Conservation (phyloP, 2,113 vertebrate genomes). For the Hippocampus barbouri region DNA sequence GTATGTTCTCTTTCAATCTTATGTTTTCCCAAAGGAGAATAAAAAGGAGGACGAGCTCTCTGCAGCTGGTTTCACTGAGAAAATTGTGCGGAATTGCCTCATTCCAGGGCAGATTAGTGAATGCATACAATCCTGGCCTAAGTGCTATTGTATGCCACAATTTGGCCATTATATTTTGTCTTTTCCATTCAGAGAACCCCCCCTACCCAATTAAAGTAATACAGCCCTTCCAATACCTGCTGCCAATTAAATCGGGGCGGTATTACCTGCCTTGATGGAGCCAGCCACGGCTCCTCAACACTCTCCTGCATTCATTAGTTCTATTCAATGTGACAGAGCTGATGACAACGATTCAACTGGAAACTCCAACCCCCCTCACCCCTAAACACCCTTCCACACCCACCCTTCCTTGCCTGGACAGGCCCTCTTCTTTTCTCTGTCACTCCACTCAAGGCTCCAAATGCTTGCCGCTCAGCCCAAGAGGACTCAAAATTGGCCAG, state of each 20-base stretch:
- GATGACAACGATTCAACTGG: slow-evolving; percentile 93
- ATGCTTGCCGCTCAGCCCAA: slow-evolving; percentile 55
- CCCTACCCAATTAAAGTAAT: slow-evolving; percentile 98
- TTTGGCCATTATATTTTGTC: slow-evolving; percentile 99
- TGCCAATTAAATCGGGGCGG: slow-evolving; percentile 98
- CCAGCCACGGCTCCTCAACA: slow-evolving; percentile 81
- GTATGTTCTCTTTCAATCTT: slow-evolving; percentile 99
- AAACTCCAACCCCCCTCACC: slow-evolving; percentile 67
- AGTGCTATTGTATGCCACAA: slow-evolving; percentile 98
- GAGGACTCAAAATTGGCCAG: slow-evolving; percentile 56
- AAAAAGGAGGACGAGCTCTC: slow-evolving; percentile 86
- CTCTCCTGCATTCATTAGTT: slow-evolving; percentile 90
- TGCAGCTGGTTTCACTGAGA: slow-evolving; percentile 98
- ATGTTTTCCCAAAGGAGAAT: slow-evolving; percentile 96
- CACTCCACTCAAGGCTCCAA: slow-evolving; percentile 54
- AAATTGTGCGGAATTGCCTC: slow-evolving; percentile 99
- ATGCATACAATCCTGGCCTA: slow-evolving; percentile 95
- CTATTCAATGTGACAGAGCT: slow-evolving; percentile 90
- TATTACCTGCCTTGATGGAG: slow-evolving; percentile 95
- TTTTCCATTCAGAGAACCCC: slow-evolving; percentile 88
- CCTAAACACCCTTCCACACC: slow-evolving; percentile 76
- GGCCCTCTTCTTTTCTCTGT: slow-evolving; percentile 48
- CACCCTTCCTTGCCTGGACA: slow-evolving; percentile 40
- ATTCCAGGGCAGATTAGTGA: slow-evolving; percentile 99
- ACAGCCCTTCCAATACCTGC: slow-evolving; percentile 98